Base-by-base conservation (phyloP, 2,888 invertebrate species). In the Spisula solida region DNA sequence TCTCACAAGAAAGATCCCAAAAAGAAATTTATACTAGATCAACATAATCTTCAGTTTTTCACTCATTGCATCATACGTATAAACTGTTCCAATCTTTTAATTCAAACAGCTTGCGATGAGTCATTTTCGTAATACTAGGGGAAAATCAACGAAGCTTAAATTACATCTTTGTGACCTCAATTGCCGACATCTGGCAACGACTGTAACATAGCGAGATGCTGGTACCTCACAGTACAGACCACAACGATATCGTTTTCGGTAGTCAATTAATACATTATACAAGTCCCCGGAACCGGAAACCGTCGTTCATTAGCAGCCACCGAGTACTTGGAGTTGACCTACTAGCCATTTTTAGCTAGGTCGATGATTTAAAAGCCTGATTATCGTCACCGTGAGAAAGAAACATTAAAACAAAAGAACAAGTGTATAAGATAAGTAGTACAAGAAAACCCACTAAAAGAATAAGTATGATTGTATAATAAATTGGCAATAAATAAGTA, bases 211-310 rank as follows among this genome's bases (percentile, higher is more conserved):
- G n/a, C 31, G 70, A 70, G 70, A 70, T 31, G 31, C 29, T 70
- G 70, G 70, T 70, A 70, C 70, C 31, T 29, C 29, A 2, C 8
- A 5, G 31, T 31, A 70, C 31, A 70, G 70, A 70, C 70, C 70
- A 70, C 70, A 70, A 31, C 70, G 70, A 70, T 70, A 70, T 70
- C 70, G 31, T 14, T 70, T 31, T 70, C 70, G 70, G 29, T 29
- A 70, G 70, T 31, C 70, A 70, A 51, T 70, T 70, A 70, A 31
- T 31, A 29, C 8, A 31, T 70, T 31, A 70, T 70, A 70, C 70
- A 70, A 70, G 70, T 70, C 70, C 70, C 8, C 29, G 70, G 70
- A 70, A 70, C 70, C 70, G 70, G 70, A 70, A 70, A 70, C 70
- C 31, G 14, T 1, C n/a, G 29, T 70, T 70, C 70, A 70, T 70